phyloP scores from a whole-genome alignment of 2,113 vertebrate genomes.

The Rissa tridactyla region DNA sequence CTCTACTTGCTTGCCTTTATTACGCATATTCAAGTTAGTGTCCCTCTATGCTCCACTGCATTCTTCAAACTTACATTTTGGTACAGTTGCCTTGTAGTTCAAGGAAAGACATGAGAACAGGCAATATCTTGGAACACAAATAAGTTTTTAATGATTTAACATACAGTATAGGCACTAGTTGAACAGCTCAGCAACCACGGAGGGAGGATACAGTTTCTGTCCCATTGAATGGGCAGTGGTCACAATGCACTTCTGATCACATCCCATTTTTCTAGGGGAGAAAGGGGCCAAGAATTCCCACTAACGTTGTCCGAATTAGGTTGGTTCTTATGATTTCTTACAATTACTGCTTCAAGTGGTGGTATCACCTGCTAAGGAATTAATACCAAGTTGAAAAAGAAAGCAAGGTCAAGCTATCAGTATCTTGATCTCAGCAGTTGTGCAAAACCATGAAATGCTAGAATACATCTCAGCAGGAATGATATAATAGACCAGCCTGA shows the following conservation, averaged over 20 bases:
- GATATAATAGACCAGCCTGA: background rate
- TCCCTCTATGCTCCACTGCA: background rate
- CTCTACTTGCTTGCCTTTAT: background rate
- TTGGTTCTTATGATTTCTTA: background rate
- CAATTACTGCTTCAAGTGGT: background rate
- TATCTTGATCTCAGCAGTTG: background rate
- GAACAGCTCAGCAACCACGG: background rate
- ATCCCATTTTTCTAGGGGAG: background rate
- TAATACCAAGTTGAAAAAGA: background rate
- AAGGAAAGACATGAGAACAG: background rate
- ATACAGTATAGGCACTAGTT: background rate
- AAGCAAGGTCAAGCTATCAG: background rate
- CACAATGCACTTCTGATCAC: background rate
- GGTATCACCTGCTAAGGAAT: background rate
- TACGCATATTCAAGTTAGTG: background rate
- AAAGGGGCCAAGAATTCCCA: background rate
- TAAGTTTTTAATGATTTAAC: constrained; percentile 6
- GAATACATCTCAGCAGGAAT: background rate
- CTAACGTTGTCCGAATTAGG: background rate
- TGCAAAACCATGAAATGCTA: background rate
- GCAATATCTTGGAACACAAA: background rate
- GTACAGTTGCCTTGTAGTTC: background rate
- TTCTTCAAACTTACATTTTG: background rate
- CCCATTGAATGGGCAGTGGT: background rate
- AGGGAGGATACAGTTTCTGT: background rate